These are phyloP conservation scores for Lycophotia porphyrea DNA, from an alignment of 2,888 invertebrate species.

Conservation along the genomic window DNA sequence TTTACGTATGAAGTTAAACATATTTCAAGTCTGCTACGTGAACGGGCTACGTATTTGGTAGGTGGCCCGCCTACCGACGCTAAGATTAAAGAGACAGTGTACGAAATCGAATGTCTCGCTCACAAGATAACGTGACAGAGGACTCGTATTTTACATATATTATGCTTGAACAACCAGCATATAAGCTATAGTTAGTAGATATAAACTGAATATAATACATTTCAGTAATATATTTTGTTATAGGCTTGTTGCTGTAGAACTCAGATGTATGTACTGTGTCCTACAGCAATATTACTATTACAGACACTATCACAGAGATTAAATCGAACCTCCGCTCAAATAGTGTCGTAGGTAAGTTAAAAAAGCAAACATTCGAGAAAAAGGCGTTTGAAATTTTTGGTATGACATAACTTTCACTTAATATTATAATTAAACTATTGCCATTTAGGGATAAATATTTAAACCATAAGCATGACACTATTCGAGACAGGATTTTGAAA, in stretches of 20 bases:
- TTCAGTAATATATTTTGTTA: not conserved
- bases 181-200: slow-evolving; percentile 1
- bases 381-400: too few species aligned
- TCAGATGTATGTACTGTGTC: not conserved
- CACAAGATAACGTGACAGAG: slow-evolving; percentile 25
- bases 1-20: slow-evolving; percentile 64
- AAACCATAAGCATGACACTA: too few species aligned
- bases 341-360: too few species aligned
- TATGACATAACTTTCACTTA: too few species aligned
- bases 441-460: too few species aligned
- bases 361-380: too few species aligned
- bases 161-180: slow-evolving; percentile 12
- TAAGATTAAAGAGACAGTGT: slow-evolving; percentile 48
- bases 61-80: slow-evolving; percentile 36
- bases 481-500: too few species aligned
- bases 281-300: slow-evolving; percentile 14
- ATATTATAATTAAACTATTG: too few species aligned
- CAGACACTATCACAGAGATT: not conserved
- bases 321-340: too few species aligned
- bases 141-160: slow-evolving; percentile 36
- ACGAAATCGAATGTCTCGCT: slow-evolving; percentile 52
- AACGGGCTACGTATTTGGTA: slow-evolving; percentile 70
- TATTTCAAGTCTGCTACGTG: slow-evolving; percentile 78
- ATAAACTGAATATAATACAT: not conserved
- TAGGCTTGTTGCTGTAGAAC: not conserved